These are phyloP conservation scores for Lobophora halterata DNA, from an alignment of 2,888 invertebrate genomes.

Conservation along the genomic window DNA sequence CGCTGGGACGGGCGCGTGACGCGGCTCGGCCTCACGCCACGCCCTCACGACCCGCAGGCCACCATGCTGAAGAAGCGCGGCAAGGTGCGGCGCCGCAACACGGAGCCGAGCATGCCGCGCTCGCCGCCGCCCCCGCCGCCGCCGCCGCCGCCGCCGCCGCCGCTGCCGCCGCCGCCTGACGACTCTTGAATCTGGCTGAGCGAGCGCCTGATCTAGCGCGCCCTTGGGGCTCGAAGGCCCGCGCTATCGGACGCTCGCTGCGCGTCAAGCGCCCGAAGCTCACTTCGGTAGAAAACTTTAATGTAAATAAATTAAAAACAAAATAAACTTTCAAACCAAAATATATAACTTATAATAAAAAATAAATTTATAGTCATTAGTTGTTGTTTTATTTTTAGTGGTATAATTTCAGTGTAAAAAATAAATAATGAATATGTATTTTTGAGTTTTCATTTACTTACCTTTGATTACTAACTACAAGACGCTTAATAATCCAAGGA, in stretches of 20 bases:
- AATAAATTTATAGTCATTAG: constrained; percentile 65
- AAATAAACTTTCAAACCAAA: constrained; percentile 47
- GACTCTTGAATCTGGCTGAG: constrained; percentile 85
- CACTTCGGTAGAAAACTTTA: constrained; percentile 26
- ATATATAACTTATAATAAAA: constrained; percentile 46
- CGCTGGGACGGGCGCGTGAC: constrained; percentile 82
- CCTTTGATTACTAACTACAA: no score
- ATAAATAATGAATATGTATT: constrained; percentile 51
- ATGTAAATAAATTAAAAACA: constrained; percentile 64
- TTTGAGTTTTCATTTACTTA: constrained; percentile 29
- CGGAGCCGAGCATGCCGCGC: constrained; percentile 89
- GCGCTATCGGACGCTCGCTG: constrained; percentile 62
- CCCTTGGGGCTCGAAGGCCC: constrained; percentile 72
- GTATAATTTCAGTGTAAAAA: constrained; percentile 54
- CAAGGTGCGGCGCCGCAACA: constrained; percentile 98
- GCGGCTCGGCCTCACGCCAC: constrained; percentile 70
- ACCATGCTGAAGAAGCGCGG: constrained; percentile 99
- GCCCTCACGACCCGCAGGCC: constrained; percentile 87
- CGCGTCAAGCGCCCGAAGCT: constrained; percentile 23
- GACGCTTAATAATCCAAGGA: no score
- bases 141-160: constrained; percentile 57
- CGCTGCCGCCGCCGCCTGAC: constrained; percentile 70
- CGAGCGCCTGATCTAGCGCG: constrained; percentile 84
- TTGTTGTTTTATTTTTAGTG: constrained; percentile 68
- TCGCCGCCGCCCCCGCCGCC: constrained; percentile 58